Base-by-base conservation (phyloP, 2,888 invertebrate species). In the Fragum whitleyi region DNA sequence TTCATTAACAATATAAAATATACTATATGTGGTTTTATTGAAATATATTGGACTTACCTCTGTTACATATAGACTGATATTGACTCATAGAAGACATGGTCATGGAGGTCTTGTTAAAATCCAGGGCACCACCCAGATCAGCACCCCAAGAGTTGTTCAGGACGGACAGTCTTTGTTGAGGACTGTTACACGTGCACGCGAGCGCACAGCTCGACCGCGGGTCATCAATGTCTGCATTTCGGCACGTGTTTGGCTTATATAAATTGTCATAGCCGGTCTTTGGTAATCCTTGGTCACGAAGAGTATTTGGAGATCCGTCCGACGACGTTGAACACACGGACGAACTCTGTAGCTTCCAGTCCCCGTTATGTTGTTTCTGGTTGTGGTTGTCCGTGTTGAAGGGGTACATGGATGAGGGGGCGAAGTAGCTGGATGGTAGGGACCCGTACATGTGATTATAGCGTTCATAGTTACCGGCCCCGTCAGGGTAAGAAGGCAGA, bases 401-500 rank as follows among this genome's bases (percentile, higher is more conserved):
- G 0, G 90, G 90, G 82, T 91, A 91, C 74, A 91, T 87, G 21
- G 84, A 82, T 11, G 88, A 85, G 21, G 90, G 88, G 53, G 89
- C 81, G 78, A 91, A 91, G 79, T 91, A 91, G 65, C 90, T 88
- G 23, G 91, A 90, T n/a, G 91, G 86, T 86, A 90, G 87, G 9
- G 90, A 89, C 1, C 90, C 86, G 77, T 91, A 91, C 90, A 91
- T 90, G 67, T 90, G 90, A 78, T 91, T 89, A 81, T 90, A 89
- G 68, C 91, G 79, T 72, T 91, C 91, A 83, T 90, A 90, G 76
- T 89, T 90, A 19, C 89, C 79, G 21, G 88, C 77, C 16, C 89
- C 86, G 79, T 91, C 90, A 28, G 90, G 85, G 75, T 91, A 91
- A 23, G 91, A 90, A 42, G 91, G 91, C 74, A 91, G 78, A 79